These are phyloP conservation scores for Heliconius hortense DNA, from an alignment of 2,888 invertebrate genomes.

Conservation along the genomic window DNA sequence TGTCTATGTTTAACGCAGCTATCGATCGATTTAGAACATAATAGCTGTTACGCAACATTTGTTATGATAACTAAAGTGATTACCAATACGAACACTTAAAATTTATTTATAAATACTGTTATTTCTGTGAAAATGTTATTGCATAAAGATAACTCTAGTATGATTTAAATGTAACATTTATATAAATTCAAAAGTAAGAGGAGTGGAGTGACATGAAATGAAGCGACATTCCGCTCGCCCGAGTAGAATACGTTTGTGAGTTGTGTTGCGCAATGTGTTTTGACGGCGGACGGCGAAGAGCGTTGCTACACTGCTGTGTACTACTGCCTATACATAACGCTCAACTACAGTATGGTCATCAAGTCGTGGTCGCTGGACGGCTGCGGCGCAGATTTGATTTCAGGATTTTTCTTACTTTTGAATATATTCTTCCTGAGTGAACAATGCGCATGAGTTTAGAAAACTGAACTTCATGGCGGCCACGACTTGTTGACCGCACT, in stretches of 20 bases:
- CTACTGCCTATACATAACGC: slow-evolving; percentile 41
- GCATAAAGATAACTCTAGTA: slow-evolving; percentile 44
- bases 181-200: slow-evolving; percentile 21
- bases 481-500: too few species aligned
- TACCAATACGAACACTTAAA: neutral
- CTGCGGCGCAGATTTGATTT: too few species aligned
- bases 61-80: slow-evolving; percentile 21
- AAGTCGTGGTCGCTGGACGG: too few species aligned
- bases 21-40: slow-evolving; percentile 20
- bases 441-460: too few species aligned
- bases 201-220: slow-evolving; percentile 52
- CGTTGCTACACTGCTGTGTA: slow-evolving; percentile 54
- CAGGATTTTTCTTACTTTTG: too few species aligned
- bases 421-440: too few species aligned
- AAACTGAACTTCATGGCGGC: too few species aligned
- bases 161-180: slow-evolving; percentile 42
- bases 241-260: slow-evolving; percentile 61
- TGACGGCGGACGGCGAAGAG: slow-evolving; percentile 46
- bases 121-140: neutral
- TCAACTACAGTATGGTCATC: slow-evolving; percentile 6
- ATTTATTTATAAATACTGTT: neutral
- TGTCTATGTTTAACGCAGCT: neutral
- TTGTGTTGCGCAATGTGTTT: slow-evolving; percentile 49
- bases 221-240: slow-evolving; percentile 40
- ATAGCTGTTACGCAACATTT: slow-evolving; percentile 21